Conservation (phyloP, 2,113 vertebrate genomes). For the Platichthys stellatus region DNA sequence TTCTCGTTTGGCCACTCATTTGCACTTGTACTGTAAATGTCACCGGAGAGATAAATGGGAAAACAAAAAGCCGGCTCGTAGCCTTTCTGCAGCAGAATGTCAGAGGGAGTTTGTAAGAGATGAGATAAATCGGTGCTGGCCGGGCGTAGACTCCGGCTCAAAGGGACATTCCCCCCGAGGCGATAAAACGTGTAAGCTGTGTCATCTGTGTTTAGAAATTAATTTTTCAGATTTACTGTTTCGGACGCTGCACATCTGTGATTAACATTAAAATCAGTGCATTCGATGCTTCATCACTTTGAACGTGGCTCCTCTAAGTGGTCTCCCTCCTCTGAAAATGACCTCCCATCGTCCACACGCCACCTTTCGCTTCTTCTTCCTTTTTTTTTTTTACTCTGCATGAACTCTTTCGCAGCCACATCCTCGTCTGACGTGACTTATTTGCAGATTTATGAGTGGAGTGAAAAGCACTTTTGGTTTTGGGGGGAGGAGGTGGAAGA, state of each 20-base stretch:
- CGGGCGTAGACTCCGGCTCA: slow-evolving; percentile 53
- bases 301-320: background rate
- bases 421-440: slow-evolving; percentile 44
- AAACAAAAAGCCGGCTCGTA: slow-evolving; percentile 73
- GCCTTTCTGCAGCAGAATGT: slow-evolving; percentile 75
- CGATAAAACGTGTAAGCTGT: slow-evolving; percentile 56
- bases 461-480: slow-evolving; percentile 63
- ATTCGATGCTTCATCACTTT: slow-evolving; percentile 22
- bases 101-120: slow-evolving; percentile 72
- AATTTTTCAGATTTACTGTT: slow-evolving; percentile 43
- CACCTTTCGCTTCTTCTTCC: background rate
- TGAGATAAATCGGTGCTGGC: slow-evolving; percentile 75
- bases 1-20: slow-evolving; percentile 78
- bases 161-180: slow-evolving; percentile 55
- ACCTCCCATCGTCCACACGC: slow-evolving; percentile 12
- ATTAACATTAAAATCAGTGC: slow-evolving; percentile 4
- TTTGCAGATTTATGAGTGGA: slow-evolving; percentile 62
- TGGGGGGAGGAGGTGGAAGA: background rate
- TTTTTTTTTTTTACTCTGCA: slow-evolving; percentile 2
- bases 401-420: slow-evolving; percentile 37
- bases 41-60: slow-evolving; percentile 75
- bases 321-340: slow-evolving; percentile 12
- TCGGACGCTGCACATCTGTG: slow-evolving; percentile 26
- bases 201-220: slow-evolving; percentile 56
- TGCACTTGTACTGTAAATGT: slow-evolving; percentile 82